Base-by-base conservation (phyloP, 2,888 invertebrate species). In the Leptopilina syphax region DNA sequence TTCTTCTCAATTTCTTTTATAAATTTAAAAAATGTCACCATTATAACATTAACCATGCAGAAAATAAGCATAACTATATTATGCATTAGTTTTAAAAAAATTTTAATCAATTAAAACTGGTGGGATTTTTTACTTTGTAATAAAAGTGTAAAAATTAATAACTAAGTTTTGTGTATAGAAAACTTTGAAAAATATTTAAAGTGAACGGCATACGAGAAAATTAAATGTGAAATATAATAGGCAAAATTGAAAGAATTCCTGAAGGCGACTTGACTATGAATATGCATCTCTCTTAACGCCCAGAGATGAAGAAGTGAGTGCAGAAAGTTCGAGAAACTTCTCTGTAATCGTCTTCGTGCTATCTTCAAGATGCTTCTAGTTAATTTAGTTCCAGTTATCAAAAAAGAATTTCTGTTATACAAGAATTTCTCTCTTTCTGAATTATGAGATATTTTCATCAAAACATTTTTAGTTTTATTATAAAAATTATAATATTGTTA, bases 241-340 rank as follows among this genome's bases (percentile, higher is more conserved):
- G n/a, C 34, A 57, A 73, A 73, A 73, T 73, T 73, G 54, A 34
- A 73, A 73, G 73, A 73, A 73, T 73, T 73, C n/a, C 57, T 73
- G 34, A 73, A 73, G 34, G 54, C 8, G 57, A 73, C 57, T 54
- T 34, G 73, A 34, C 57, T 73, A 73, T 73, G 73, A 73, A 73
- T 73, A 73, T 73, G 34, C 73, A 73, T 73, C 57, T 73, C 57
- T 41, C 73, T 73, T 73, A 57, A 34, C 73, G 27, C 57, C 57
- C 34, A 10, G 34, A 73, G 73, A 57, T 73, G 73, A 73, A 34
- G 73, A 73, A 73, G 73, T 54, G 57, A n/a, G 54, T 73, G 73
- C 73, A 34, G 34, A 73, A 73, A 73, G 57, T 73, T 73, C 73
- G 34, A 73, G 73, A 73, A 54, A 73, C 34, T 73, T 73, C 73